Evolutionary conservation across 2,888 invertebrate species (phyloP).

Genomic region (Idaea biselata): DNA sequence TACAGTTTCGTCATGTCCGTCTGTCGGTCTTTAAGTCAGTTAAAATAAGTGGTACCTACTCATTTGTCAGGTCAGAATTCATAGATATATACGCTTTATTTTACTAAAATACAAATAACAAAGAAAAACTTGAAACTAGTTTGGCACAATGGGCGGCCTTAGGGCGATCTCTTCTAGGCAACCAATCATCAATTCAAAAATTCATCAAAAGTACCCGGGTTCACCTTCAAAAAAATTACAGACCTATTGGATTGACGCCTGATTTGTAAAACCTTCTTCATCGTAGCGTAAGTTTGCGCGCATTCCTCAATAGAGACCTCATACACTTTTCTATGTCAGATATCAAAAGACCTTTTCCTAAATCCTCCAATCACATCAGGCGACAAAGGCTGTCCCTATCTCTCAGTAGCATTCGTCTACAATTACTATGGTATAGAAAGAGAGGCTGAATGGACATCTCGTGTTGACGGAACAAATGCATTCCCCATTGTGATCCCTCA

Average conservation of each 20-base stretch:
- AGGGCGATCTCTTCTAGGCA: no score
- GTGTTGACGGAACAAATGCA: constrained; percentile 1
- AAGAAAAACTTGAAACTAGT: no score
- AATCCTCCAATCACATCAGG: neutral
- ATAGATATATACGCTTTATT: no score
- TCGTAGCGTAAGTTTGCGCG: neutral
- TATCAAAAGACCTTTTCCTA: neutral
- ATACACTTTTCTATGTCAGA: neutral
- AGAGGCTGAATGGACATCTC: neutral
- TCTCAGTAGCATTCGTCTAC: neutral
- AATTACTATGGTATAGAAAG: neutral
- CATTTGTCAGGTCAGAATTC: no score
- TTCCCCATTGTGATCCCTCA: constrained; percentile 10
- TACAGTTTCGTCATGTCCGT: no score
- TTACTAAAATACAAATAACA: no score
- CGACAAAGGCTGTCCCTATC: neutral
- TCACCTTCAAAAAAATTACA: no score
- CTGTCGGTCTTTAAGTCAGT: no score
- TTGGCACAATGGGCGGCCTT: no score
- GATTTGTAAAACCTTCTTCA: neutral
- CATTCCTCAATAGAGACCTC: neutral
- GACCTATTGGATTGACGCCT: neutral
- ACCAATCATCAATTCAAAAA: no score
- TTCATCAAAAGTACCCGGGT: no score
- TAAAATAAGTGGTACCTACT: no score